Base-by-base conservation (phyloP, 2,113 vertebrate species). In the Lagopus leucura region DNA sequence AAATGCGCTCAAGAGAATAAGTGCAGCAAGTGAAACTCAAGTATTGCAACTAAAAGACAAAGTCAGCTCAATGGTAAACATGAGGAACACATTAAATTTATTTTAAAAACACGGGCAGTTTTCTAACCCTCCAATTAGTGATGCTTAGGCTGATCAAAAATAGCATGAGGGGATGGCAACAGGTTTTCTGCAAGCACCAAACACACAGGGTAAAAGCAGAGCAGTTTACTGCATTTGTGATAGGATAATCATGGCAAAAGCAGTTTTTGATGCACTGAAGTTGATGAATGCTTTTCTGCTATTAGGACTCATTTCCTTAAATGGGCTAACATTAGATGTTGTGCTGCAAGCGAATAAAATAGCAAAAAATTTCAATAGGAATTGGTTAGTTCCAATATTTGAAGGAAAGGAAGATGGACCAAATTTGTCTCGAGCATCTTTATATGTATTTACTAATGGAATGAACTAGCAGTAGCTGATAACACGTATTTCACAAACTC, bases 221-320 rank as follows among this genome's bases (percentile, higher is more conserved):
- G 55, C 21, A 66, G 69, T 21, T 55, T 73, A 52, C 45, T 70
- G 10, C 36, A 24, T 30, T 52, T 85, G 43, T 45, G 11, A 92
- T 19, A 93, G 93, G 22, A 96, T 86, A 95, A 69, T 77, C 80
- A 88, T n/a, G 75, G 94, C 87, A 97, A 97, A 93, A 97, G 89
- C 92, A 95, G 86, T 77, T 96, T 96, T 94, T 94, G 81, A 63
- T 96, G 81, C 79, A 90, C 78, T 84, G 30, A 87, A 95, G 80
- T 90, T 95, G 94, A 96, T 95, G 64, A 97, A 96, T 83, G 86
- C 75, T 96, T 93, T 97, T 95, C 94, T 94, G 88, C 93, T 97
- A 94, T 95, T 87, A 93, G 94, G 74, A 97, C 91, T 95, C 91
- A 88, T 91, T 47, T 96, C 79, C 80, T 93, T 82, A 96, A 76